phyloP scores from a whole-genome alignment of 2,888 invertebrate genomes.

The Melieria crassipennis region DNA sequence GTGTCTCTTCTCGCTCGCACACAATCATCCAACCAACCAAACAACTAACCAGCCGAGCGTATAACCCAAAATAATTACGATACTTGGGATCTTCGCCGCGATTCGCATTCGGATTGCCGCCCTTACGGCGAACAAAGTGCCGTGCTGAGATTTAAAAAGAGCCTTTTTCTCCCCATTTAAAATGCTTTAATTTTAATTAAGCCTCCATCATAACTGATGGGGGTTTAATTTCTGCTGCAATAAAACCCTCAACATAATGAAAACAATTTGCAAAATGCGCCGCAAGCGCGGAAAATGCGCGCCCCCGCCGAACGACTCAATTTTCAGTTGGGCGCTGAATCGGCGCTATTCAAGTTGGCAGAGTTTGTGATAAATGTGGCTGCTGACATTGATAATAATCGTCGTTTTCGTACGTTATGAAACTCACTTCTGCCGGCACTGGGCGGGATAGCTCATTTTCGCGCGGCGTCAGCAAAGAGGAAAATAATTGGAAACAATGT shows the following conservation, averaged over 20 bases:
- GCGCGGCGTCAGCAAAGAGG: too few species aligned
- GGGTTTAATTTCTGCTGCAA: background rate
- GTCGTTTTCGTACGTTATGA: too few species aligned
- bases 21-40: too few species aligned
- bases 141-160: background rate
- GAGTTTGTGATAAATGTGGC: background rate
- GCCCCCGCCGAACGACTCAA: background rate
- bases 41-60: too few species aligned
- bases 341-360: background rate
- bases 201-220: conserved; percentile 11
- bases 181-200: conserved; percentile 15
- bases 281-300: too few species aligned
- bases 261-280: background rate
- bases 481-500: too few species aligned
- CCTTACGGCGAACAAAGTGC: background rate
- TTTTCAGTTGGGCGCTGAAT: background rate
- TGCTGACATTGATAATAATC: conserved; percentile 3
- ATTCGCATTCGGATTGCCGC: background rate
- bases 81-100: background rate
- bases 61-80: background rate
- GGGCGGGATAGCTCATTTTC: too few species aligned
- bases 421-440: too few species aligned
- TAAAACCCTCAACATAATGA: background rate
- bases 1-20: too few species aligned
- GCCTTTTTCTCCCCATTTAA: background rate